These are phyloP conservation scores for Lycia hirtaria DNA, from an alignment of 2,888 invertebrate species.

Conservation along the genomic window DNA sequence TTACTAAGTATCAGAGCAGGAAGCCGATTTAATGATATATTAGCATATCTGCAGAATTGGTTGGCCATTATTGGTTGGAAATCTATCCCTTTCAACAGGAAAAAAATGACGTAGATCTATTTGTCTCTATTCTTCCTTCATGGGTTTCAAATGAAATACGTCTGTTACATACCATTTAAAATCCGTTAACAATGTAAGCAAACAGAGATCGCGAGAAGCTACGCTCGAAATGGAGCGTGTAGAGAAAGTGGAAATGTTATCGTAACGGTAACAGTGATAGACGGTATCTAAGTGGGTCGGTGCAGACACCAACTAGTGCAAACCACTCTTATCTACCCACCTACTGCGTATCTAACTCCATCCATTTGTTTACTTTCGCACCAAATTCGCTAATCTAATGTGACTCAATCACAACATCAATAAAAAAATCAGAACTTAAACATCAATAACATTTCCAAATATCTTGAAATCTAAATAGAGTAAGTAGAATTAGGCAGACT, in stretches of 20 bases:
- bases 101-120: too few relatives aligned
- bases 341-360: constrained; percentile 43
- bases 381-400: constrained; percentile 46
- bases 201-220: constrained; percentile 46
- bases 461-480: background rate
- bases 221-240: constrained; percentile 56
- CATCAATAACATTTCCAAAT: background rate
- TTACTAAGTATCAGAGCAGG: background rate
- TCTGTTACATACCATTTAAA: too few relatives aligned
- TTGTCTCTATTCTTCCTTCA: too few relatives aligned
- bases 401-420: constrained; percentile 27
- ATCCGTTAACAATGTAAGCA: constrained; percentile 36
- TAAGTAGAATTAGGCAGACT: constrained; percentile 29
- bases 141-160: too few relatives aligned
- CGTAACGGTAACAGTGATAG: constrained; percentile 71
- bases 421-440: constrained; percentile 2
- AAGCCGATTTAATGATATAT: too few relatives aligned
- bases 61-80: too few relatives aligned
- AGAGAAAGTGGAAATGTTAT: constrained; percentile 70
- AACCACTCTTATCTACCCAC: constrained; percentile 64
- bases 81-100: too few relatives aligned
- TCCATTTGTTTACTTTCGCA: constrained; percentile 56
- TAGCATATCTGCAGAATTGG: too few relatives aligned
- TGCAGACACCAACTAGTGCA: constrained; percentile 63
- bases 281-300: constrained; percentile 78